Conservation (phyloP, 2,113 vertebrate species). For the Bubo blakistoni region DNA sequence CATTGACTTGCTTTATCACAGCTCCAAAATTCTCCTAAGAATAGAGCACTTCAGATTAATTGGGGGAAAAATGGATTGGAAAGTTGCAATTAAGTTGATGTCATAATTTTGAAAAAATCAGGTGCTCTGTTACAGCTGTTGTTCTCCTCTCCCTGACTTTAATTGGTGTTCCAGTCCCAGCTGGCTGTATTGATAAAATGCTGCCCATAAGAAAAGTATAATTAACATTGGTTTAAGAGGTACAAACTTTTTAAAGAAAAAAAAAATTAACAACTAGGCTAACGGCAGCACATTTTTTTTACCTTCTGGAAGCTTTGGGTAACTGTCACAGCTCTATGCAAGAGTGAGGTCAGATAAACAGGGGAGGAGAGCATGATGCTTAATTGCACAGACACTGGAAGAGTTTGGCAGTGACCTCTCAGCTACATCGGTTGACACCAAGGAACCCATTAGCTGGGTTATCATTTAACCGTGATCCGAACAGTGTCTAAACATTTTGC, state of each 20-base stretch:
- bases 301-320: background rate
- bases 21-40: background rate
- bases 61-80: background rate
- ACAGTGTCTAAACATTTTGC: background rate
- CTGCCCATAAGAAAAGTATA: background rate
- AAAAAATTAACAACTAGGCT: background rate
- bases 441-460: background rate
- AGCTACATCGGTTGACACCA: background rate
- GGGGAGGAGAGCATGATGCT: background rate
- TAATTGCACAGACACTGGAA: background rate
- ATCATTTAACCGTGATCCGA: background rate
- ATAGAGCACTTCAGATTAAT: constrained; percentile 22
- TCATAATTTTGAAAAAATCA: background rate
- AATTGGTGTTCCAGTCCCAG: constrained; percentile 4
- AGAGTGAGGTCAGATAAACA: background rate
- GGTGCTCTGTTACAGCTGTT: background rate
- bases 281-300: background rate
- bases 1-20: background rate
- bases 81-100: constrained; percentile 38
- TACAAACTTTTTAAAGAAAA: background rate
- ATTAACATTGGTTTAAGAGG: background rate
- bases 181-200: background rate
- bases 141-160: background rate
- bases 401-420: background rate
- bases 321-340: background rate